Evolutionary conservation across 1,140 invertebrate species (phyloP).

Genomic region (Zaprionus vittiger): DNA sequence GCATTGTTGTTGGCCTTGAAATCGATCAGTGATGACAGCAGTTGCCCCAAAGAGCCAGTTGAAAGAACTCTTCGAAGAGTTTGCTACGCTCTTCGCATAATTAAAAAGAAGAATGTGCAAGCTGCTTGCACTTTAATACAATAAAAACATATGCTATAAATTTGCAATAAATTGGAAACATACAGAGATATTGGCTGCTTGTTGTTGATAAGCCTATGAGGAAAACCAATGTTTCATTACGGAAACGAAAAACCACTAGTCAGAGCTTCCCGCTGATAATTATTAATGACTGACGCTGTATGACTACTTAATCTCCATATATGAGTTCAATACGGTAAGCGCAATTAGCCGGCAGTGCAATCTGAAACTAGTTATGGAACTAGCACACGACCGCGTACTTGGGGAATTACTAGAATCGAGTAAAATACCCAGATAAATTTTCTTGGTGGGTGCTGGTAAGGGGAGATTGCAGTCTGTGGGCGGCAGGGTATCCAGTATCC

Average conservation of each 20-base stretch:
- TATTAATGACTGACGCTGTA: background rate
- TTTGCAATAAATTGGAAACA: conserved; percentile 24
- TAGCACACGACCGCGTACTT: conserved; percentile 1
- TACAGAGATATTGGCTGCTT: background rate
- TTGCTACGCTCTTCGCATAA: background rate
- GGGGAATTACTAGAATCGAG: conserved; percentile 1
- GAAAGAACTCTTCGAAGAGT: conserved; percentile 23
- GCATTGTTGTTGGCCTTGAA: background rate
- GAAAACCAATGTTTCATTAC: background rate
- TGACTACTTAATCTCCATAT: background rate
- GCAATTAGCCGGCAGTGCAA: background rate
- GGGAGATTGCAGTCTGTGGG: background rate
- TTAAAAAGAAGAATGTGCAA: background rate
- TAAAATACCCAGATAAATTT: background rate
- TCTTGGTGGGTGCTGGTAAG: background rate
- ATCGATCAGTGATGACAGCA: background rate
- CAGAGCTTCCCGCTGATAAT: background rate
- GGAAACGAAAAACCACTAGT: background rate
- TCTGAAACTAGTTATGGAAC: background rate
- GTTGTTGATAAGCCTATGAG: background rate
- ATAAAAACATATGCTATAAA: background rate
- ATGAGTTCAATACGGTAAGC: background rate
- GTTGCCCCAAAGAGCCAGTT: conserved; percentile 12
- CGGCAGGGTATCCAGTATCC: background rate
- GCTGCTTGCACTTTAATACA: conserved; percentile 20